Conservation (phyloP, 2,797 vertebrate species). For the Eidolon dupreanum region DNA sequence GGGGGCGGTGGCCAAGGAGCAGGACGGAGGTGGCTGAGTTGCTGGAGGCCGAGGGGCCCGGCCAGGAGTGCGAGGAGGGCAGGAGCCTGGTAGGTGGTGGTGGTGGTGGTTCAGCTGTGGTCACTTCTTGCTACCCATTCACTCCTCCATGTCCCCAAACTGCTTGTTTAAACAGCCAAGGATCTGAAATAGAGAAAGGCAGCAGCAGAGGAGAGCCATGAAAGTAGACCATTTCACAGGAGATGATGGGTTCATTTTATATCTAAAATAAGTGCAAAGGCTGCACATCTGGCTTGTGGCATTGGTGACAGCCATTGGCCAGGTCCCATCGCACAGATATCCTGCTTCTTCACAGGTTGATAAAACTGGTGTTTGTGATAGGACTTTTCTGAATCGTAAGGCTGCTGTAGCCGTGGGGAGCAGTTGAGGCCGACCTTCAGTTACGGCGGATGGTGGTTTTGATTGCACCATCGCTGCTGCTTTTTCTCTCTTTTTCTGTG, state of each 20-base stretch:
- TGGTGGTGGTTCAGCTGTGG: no score
- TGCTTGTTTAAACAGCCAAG: neutral
- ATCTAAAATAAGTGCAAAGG: neutral
- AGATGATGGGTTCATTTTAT: neutral
- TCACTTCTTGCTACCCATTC: rapidly evolving
- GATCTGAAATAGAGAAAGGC: neutral
- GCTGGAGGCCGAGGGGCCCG: no score
- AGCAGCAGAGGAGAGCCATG: neutral
- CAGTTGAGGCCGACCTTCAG: no score
- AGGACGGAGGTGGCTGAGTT: no score
- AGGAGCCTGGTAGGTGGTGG: neutral
- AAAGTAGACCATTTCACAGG: neutral
- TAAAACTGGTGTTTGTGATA: neutral
- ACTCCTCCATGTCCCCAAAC: neutral
- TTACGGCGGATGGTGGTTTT: neutral
- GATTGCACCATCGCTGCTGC: neutral
- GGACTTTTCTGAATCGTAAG: neutral
- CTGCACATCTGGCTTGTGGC: no score
- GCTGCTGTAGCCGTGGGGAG: no score
- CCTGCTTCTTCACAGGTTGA: no score
- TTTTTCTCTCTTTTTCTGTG: neutral
- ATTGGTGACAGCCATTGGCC: neutral
- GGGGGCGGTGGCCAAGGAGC: no score
- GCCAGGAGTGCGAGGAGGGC: no score
- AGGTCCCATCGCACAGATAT: neutral